These are phyloP conservation scores for Bubo blakistoni DNA, from an alignment of 2,113 vertebrate species.

Conservation along the genomic window DNA sequence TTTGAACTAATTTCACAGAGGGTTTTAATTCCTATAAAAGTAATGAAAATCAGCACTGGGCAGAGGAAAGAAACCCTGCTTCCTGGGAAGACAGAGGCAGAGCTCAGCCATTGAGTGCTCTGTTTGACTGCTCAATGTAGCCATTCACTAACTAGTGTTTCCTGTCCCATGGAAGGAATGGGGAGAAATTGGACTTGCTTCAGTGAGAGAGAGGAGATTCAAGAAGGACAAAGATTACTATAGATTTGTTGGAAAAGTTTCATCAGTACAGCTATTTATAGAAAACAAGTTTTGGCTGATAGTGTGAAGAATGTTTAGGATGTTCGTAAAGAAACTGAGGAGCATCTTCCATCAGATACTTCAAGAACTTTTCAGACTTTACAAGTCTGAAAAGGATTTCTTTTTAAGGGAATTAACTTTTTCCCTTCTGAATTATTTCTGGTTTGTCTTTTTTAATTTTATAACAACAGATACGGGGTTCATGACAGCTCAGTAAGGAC, in stretches of 20 bases:
- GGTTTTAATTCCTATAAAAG: neutral
- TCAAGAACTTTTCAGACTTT: neutral
- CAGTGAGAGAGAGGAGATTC: neutral
- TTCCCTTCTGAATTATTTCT: neutral
- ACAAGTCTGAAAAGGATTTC: neutral
- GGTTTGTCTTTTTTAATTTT: neutral
- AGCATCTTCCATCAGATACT: neutral
- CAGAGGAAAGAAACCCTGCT: neutral
- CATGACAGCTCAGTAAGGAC: neutral
- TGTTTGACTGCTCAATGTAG: neutral
- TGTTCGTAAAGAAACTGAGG: neutral
- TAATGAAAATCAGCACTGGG: neutral
- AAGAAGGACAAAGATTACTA: neutral
- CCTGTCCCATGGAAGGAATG: neutral
- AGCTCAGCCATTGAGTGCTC: fast-evolving
- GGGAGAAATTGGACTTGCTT: neutral
- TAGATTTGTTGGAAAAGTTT: neutral
- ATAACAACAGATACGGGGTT: neutral
- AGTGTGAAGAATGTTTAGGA: neutral
- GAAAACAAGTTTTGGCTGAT: neutral
- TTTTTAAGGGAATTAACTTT: neutral
- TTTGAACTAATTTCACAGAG: neutral
- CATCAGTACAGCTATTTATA: neutral
- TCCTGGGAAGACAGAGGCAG: neutral
- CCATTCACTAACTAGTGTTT: neutral